Evolutionary conservation across 1,140 invertebrate genomes (phyloP).

Genomic region (Bombus waltoni): DNA sequence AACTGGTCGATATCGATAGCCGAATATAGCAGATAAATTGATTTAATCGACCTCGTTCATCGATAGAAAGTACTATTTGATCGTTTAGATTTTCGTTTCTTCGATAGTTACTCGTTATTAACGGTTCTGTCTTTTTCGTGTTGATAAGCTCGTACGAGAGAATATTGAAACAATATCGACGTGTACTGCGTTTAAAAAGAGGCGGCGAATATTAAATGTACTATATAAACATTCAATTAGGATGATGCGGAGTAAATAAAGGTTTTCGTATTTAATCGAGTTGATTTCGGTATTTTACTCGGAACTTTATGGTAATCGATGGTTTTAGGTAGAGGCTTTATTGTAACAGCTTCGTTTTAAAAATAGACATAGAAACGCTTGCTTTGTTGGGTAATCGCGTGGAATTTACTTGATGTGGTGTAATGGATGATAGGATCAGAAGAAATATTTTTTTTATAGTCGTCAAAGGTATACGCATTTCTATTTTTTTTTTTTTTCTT

Average conservation of each 20-base stretch:
- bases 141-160: background rate
- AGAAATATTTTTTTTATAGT: background rate
- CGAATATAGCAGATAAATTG: conserved; percentile 23
- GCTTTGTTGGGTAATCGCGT: background rate
- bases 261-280: background rate
- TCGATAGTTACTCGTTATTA: conserved; percentile 10
- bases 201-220: background rate
- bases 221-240: background rate
- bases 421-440: background rate
- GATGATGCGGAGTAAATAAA: background rate
- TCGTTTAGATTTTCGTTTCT: background rate
- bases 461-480: background rate
- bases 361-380: background rate
- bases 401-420: background rate
- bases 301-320: background rate
- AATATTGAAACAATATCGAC: background rate
- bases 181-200: background rate
- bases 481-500: background rate
- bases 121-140: background rate
- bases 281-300: too few relatives aligned
- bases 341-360: background rate
- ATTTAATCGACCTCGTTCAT: conserved; percentile 31
- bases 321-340: background rate
- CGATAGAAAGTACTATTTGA: conserved; percentile 2
- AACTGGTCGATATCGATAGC: conserved; percentile 27